Evolutionary conservation across 2,888 invertebrate species (phyloP).

Genomic region (Sarcophaga subvicina): DNA sequence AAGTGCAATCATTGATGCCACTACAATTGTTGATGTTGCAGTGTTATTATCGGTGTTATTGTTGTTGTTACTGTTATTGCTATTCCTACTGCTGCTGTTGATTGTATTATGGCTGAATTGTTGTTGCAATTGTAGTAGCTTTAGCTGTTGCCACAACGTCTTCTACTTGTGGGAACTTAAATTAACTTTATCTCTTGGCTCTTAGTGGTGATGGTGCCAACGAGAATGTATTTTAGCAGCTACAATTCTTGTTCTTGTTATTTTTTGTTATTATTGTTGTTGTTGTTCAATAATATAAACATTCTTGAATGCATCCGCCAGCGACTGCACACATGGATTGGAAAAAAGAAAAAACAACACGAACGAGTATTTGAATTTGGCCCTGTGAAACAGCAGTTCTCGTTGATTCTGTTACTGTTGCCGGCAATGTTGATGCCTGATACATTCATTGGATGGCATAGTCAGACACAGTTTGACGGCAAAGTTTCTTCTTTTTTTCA

Average conservation of each 20-base stretch:
- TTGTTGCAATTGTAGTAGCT: neutral
- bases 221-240: conserved; percentile 51
- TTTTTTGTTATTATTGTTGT: conserved; percentile 17
- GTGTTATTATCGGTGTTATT: neutral
- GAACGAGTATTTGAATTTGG: conserved; percentile 33
- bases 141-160: conserved; percentile 44
- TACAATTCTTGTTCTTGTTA: conserved; percentile 10
- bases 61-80: conserved; percentile 16
- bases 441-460: neutral
- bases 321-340: conserved; percentile 6
- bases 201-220: conserved; percentile 39
- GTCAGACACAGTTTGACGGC: too few species aligned
- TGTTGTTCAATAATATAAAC: conserved; percentile 45
- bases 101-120: conserved; percentile 8
- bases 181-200: conserved; percentile 66
- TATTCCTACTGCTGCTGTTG: conserved; percentile 41
- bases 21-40: conserved; percentile 48
- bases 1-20: conserved; percentile 64
- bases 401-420: neutral
- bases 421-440: neutral
- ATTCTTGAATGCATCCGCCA: conserved; percentile 46
- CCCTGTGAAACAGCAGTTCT: neutral
- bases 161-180: conserved; percentile 68
- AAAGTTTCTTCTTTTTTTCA: too few species aligned
- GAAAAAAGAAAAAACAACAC: conserved; percentile 13